Evolutionary conservation across 1,140 invertebrate genomes (phyloP).

Genomic region (Tetranychus cinnabarinus): DNA sequence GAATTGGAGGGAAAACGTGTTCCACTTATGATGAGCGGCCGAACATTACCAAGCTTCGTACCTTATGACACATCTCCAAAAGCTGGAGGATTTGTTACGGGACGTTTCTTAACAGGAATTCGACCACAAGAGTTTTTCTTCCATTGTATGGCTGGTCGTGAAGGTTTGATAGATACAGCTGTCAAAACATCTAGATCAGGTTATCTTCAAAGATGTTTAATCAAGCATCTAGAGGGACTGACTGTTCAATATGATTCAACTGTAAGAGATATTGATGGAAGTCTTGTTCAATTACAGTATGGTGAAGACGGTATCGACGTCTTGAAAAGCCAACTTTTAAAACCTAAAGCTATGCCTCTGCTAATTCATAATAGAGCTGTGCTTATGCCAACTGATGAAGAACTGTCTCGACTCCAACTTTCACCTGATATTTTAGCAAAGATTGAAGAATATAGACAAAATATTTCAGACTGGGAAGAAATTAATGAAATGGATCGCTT

Average conservation of each 20-base stretch:
- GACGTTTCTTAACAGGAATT: constrained; percentile 89
- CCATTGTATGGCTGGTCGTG: constrained; percentile 98
- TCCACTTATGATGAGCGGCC: constrained; percentile 75
- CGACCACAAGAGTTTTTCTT: constrained; percentile 95
- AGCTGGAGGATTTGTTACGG: constrained; percentile 86
- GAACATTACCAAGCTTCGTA: constrained; percentile 73
- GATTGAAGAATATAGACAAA: constrained; percentile 24
- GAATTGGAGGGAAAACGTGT: constrained; percentile 93
- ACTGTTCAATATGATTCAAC: constrained; percentile 74
- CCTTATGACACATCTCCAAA: constrained; percentile 67
- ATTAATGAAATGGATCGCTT: neutral
- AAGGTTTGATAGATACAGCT: constrained; percentile 49
- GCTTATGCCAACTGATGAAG: constrained; percentile 30
- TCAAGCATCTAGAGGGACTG: constrained; percentile 92
- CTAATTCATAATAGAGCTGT: constrained; percentile 37
- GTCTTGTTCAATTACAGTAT: constrained; percentile 86
- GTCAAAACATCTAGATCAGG: constrained; percentile 83
- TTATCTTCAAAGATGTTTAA: constrained; percentile 88
- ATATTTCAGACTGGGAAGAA: constrained; percentile 1
- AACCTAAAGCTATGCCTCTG: constrained; percentile 48
- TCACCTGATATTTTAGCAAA: constrained; percentile 8
- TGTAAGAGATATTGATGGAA: constrained; percentile 78
- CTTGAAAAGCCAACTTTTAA: constrained; percentile 57
- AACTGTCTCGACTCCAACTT: constrained; percentile 30
- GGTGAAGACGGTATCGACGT: constrained; percentile 95